A percentile compares a stretch with the other conserved stretches of the same genome.
These are phyloP conservation scores for Rhinoptilus africanus DNA, from an alignment of 2,113 vertebrate genomes.

Conservation along the genomic window DNA sequence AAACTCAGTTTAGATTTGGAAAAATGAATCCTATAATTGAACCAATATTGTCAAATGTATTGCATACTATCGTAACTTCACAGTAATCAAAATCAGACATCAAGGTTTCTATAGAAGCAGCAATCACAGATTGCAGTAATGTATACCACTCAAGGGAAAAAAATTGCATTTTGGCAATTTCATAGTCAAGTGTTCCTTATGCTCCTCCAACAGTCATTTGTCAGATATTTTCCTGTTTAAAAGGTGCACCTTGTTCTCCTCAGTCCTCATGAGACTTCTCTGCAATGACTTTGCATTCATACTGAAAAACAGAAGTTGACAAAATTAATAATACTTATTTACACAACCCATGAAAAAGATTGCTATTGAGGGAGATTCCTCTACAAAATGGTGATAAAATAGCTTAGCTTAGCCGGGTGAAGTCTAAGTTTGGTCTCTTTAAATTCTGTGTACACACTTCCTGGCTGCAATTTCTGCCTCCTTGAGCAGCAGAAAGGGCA, in stretches of 20 bases:
- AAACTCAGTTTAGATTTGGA: constrained; percentile 57
- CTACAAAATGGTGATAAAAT: background rate
- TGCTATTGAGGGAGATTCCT: background rate
- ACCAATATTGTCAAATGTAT: constrained; percentile 65
- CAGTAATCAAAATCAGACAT: constrained; percentile 74
- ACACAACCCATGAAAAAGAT: background rate
- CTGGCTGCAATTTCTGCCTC: background rate
- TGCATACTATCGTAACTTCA: constrained; percentile 66
- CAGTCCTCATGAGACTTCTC: constrained; percentile 93
- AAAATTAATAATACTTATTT: background rate
- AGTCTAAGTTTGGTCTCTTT: background rate
- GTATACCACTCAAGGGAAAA: constrained; percentile 50
- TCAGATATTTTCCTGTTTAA: constrained; percentile 49
- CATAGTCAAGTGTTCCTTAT: constrained; percentile 61
- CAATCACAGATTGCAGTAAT: constrained; percentile 87
- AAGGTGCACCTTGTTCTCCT: constrained; percentile 64
- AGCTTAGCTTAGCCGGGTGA: background rate
- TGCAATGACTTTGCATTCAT: constrained; percentile 88
- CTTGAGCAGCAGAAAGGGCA: background rate
- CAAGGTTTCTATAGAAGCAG: constrained; percentile 70
- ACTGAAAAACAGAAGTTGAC: constrained; percentile 77
- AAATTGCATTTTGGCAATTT: constrained; percentile 77
- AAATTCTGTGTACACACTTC: background rate
- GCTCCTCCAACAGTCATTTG: constrained; percentile 52
- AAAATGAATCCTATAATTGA: constrained; percentile 63